These are phyloP conservation scores for Rhynchotus rufescens DNA, from an alignment of 2,797 vertebrate genomes.

Conservation along the genomic window DNA sequence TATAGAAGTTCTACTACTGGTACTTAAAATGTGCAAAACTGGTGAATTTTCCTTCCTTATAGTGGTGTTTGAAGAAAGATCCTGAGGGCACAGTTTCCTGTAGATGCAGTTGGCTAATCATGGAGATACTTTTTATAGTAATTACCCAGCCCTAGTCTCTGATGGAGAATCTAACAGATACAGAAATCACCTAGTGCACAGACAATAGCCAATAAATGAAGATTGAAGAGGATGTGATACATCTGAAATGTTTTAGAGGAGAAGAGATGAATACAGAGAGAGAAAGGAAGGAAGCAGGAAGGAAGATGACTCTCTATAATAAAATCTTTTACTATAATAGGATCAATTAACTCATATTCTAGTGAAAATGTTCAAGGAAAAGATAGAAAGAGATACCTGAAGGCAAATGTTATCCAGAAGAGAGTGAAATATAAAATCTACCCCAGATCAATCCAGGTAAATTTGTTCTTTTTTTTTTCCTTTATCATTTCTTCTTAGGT, in stretches of 20 bases:
- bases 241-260: background rate
- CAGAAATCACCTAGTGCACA: background rate
- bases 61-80: background rate
- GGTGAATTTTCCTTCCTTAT: background rate
- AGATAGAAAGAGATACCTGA: background rate
- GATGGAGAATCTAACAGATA: background rate
- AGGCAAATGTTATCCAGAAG: background rate
- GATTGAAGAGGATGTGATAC: background rate
- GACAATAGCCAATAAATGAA: background rate
- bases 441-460: background rate
- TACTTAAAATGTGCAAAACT: background rate
- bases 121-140: background rate
- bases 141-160: background rate
- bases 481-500: slow-evolving; percentile 77
- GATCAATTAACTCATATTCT: background rate
- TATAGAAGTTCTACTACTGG: background rate
- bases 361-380: background rate
- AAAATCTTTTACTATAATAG: background rate
- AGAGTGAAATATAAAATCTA: background rate
- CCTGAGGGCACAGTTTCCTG: background rate
- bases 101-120: background rate
- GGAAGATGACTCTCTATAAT: background rate
- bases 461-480: background rate
- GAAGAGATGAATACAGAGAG: background rate
- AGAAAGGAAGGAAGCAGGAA: background rate